Percentiles rank a stretch among this genome's conserved stretches.
These are phyloP conservation scores for Gnathonemus echidnorhynchus DNA, from an alignment of 2,113 vertebrate species.

Conservation along the genomic window DNA sequence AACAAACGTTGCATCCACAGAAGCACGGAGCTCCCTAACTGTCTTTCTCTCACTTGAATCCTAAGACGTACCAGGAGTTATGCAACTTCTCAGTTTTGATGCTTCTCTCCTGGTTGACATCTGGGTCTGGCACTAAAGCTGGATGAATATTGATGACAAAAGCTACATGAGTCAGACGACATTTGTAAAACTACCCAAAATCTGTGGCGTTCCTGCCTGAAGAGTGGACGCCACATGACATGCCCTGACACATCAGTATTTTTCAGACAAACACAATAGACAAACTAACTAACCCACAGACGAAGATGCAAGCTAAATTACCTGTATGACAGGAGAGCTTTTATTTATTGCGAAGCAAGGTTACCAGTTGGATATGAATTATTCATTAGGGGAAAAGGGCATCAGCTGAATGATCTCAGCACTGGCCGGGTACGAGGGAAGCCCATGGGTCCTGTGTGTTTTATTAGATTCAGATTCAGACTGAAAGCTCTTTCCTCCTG, in stretches of 20 bases:
- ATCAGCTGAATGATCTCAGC: slow-evolving; percentile 62
- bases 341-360: slow-evolving; percentile 47
- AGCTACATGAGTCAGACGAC: not conserved
- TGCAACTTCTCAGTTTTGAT: slow-evolving; percentile 8
- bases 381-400: slow-evolving; percentile 61
- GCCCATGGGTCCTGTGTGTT: slow-evolving; percentile 49
- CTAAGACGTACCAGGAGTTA: not conserved
- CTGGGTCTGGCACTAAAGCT: not conserved
- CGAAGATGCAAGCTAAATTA: not conserved
- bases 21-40: not conserved
- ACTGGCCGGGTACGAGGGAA: slow-evolving; percentile 54
- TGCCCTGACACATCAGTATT: not conserved
- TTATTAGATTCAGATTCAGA: slow-evolving; percentile 57
- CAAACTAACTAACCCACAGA: not conserved
- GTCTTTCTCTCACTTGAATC: not conserved
- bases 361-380: slow-evolving; percentile 56
- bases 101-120: slow-evolving; percentile 16
- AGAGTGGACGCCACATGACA: not conserved
- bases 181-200: not conserved
- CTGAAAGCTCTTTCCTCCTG: slow-evolving; percentile 53
- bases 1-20: not conserved
- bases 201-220: not conserved
- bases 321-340: slow-evolving; percentile 29
- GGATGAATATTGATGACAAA: slow-evolving; percentile 15
- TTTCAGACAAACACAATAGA: not conserved